Evolutionary conservation across 2,888 invertebrate genomes (phyloP).

Genomic region (Patella caerulea): DNA sequence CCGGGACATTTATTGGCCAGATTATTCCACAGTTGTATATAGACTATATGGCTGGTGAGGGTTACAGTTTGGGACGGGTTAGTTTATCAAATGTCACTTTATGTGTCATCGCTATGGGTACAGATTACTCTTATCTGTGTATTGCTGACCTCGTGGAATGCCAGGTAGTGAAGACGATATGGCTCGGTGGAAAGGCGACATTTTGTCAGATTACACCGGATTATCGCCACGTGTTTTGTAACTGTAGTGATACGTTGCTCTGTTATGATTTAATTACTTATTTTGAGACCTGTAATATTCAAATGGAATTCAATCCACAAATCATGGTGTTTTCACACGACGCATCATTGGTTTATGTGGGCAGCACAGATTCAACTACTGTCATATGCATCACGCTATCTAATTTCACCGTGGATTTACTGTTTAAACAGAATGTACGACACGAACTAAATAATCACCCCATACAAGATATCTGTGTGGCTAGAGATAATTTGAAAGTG

Average conservation of each 20-base stretch:
- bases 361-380: neutral
- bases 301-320: neutral
- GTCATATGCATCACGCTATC: neutral
- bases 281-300: neutral
- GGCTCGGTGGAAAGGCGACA: constrained; percentile 59
- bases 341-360: neutral
- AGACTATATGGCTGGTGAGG: constrained; percentile 34
- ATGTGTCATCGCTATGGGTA: constrained; percentile 63
- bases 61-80: constrained; percentile 58
- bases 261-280: constrained; percentile 58
- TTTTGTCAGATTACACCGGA: constrained; percentile 65
- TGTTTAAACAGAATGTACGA: constrained; percentile 18
- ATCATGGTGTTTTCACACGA: neutral
- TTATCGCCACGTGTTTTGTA: constrained; percentile 62
- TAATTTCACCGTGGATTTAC: neutral
- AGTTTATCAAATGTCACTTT: constrained; percentile 58
- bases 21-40: constrained; percentile 47
- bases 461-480: constrained; percentile 46
- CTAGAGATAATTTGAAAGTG: constrained; percentile 41
- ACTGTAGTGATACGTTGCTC: constrained; percentile 58
- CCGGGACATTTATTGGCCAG: constrained; percentile 65
- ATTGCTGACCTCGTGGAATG: constrained; percentile 57
- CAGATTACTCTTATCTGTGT: constrained; percentile 58
- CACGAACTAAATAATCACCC: constrained; percentile 50
- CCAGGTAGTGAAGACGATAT: constrained; percentile 60